Evolutionary conservation across 37 sponge, comb jelly and placozoan genomes (phyloP), one percentile per base, ranked within the genome.

Genomic region (Crambe crambe): DNA sequence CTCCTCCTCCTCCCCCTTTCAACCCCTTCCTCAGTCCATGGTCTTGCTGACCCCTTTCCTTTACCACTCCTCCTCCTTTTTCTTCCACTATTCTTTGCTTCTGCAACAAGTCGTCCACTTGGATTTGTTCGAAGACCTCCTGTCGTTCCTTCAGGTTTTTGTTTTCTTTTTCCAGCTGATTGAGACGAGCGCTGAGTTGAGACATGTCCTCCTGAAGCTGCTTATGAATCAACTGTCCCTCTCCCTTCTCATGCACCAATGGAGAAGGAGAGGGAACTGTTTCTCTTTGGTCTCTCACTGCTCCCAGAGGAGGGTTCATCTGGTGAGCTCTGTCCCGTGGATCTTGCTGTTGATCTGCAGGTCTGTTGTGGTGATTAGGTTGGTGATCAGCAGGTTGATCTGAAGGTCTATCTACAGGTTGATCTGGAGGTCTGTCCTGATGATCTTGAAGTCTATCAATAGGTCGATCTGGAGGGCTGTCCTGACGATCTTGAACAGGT

Each of bases 81-180:
- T 73, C 36, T n/a, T 73, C 56, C 31, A 25, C 22, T 6, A 27
- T 27, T 1, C 21, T 1, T 21, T 35, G 2, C 12, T 42, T 66
- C 30, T 43, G 42, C 20, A 47, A 29, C 54, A 47, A 37, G 2
- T 51, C 81, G 0, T 74, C 71, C 17, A 58, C 58, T 80, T 67
- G 77, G 3, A 47, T 37, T 3, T 61, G 23, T 38, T 65, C 61
- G 0, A 66, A 68, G 1, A 56, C 77, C n/a, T 64, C 40, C 63
- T 78, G 69, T 10, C 76, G 12, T 42, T 83, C 75, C 18, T 70
- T 79, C 65, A 79, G 44, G 21, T 79, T 51, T 32, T 73, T 35
- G 37, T 87, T 87, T 12, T 75, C 86, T 12, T 75, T 77, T 37
- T 77, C 73, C 60, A 80, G 38, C 37, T 78, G 42, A 12, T 84